Percentiles rank a stretch among this genome's conserved stretches.
These are phyloP conservation scores for Ptyas mucosa DNA, from an alignment of 2,113 vertebrate genomes.

Conservation along the genomic window DNA sequence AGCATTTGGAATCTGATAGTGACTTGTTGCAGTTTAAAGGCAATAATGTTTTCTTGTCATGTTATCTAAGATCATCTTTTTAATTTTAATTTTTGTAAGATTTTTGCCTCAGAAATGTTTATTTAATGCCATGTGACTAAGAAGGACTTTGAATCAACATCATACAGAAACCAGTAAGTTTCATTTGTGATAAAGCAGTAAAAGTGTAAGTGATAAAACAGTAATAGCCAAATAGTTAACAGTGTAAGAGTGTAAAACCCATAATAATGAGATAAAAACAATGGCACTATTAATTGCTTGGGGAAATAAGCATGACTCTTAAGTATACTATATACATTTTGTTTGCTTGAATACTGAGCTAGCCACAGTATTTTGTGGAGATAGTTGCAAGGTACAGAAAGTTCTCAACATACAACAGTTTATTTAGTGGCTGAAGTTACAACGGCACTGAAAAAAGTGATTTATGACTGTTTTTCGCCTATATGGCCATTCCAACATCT, in stretches of 20 bases:
- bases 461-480: background rate
- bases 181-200: background rate
- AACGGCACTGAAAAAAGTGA: background rate
- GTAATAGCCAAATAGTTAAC: background rate
- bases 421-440: background rate
- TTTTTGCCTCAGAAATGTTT: background rate
- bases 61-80: background rate
- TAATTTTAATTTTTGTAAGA: background rate
- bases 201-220: background rate
- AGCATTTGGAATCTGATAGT: background rate
- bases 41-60: background rate
- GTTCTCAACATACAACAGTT: background rate
- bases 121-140: background rate
- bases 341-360: background rate
- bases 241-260: background rate
- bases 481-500: background rate
- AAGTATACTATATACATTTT: background rate
- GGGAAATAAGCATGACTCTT: background rate
- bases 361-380: background rate
- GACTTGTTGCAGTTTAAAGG: background rate
- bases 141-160: background rate
- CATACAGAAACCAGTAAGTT: background rate
- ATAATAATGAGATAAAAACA: background rate
- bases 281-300: background rate
- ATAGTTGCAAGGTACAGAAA: background rate